Percentiles rank a stretch among this genome's conserved stretches.
Evolutionary conservation across 30 jellyfish, hydroid and myxozoan genomes (phyloP).

Genomic region (Aurelia aurita complex sp. Pacific): DNA sequence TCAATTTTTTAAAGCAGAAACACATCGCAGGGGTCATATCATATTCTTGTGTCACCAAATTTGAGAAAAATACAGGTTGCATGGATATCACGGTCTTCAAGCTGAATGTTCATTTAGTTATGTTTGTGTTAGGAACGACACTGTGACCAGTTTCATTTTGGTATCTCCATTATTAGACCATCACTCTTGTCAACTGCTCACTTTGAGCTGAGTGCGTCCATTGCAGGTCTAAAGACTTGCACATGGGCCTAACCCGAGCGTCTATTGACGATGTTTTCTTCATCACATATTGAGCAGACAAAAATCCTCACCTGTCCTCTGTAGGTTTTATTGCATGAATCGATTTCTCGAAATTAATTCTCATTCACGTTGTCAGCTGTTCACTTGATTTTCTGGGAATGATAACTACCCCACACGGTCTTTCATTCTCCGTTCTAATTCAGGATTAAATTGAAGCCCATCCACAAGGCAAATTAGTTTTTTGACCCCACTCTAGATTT

Average conservation of each 20-base stretch:
- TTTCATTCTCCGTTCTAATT: too few relatives aligned
- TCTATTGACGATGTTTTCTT: conserved; percentile 51
- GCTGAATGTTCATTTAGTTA: too few relatives aligned
- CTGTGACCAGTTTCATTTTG: not conserved
- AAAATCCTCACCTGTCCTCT: conserved; percentile 31
- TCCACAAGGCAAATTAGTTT: too few relatives aligned
- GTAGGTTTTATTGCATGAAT: not conserved
- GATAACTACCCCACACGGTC: too few relatives aligned
- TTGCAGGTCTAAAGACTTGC: conserved; percentile 57
- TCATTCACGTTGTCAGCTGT: conserved; percentile 24
- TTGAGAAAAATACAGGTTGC: too few relatives aligned
- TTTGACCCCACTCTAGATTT: too few relatives aligned
- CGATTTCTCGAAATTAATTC: not conserved
- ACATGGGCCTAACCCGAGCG: conserved; percentile 53
- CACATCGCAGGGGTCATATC: too few relatives aligned
- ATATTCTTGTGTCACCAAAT: too few relatives aligned
- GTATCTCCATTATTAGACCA: not conserved
- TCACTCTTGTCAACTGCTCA: conserved; percentile 41
- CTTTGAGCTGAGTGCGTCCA: conserved; percentile 52
- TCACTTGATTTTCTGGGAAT: conserved; percentile 3
- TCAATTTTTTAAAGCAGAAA: too few relatives aligned
- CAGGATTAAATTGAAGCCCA: too few relatives aligned
- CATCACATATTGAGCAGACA: not conserved
- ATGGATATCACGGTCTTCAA: too few relatives aligned
- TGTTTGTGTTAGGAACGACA: too few relatives aligned